phyloP scores from a whole-genome alignment of 2,113 vertebrate genomes.

The Malurus cyaneus region DNA sequence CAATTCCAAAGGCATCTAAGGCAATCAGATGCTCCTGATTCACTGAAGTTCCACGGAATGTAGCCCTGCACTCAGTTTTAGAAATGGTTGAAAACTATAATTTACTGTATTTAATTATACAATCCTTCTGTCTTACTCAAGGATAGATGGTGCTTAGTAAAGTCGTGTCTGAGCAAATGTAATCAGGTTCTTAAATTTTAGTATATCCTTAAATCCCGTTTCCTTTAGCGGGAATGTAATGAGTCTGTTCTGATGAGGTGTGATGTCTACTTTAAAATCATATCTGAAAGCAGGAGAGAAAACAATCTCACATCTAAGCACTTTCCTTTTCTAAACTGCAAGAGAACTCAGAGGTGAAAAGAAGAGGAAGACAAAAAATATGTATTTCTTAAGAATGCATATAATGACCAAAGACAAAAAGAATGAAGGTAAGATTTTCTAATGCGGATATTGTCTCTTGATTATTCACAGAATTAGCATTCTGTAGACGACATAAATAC shows the following conservation, averaged over 20 bases:
- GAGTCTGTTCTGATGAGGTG: background rate
- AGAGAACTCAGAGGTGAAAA: background rate
- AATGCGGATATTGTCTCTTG: background rate
- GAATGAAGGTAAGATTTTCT: background rate
- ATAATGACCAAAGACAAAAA: background rate
- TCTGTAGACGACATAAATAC: background rate
- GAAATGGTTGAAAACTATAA: background rate
- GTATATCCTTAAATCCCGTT: background rate
- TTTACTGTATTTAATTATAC: background rate
- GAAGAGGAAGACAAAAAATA: background rate
- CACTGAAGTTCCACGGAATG: background rate
- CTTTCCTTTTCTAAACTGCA: background rate
- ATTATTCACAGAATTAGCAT: background rate
- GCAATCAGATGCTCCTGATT: background rate
- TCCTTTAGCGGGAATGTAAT: background rate
- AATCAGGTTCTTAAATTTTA: constrained; percentile 8
- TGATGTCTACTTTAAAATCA: background rate
- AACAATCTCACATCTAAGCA: background rate
- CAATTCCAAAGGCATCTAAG: background rate
- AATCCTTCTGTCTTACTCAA: background rate
- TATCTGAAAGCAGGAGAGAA: background rate
- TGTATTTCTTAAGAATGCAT: background rate
- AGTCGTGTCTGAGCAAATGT: background rate
- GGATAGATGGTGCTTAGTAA: background rate
- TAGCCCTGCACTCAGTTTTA: background rate